phyloP scores from a whole-genome alignment of 2,888 invertebrate genomes.

The Chironomus riparius region DNA sequence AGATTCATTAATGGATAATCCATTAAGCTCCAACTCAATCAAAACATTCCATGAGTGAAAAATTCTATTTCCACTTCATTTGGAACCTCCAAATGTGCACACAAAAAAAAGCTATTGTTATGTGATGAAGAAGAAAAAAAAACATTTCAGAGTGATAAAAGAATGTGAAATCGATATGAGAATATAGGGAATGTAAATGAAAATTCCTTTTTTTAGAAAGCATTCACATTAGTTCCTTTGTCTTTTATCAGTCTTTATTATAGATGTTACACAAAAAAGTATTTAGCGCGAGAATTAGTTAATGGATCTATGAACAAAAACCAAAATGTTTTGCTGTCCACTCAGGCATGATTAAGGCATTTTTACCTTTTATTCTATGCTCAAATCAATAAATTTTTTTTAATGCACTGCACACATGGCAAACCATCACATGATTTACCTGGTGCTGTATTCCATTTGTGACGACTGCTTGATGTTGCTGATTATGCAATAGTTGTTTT shows the following conservation, averaged over 20 bases:
- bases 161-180: neutral
- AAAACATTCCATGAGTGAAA: neutral
- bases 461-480: neutral
- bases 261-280: too few species aligned
- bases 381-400: neutral
- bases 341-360: neutral
- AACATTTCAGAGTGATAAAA: neutral
- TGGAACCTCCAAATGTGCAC: too few species aligned
- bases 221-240: neutral
- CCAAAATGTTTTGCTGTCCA: neutral
- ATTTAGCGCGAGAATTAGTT: too few species aligned
- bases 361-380: too few species aligned
- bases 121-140: too few species aligned
- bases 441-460: neutral
- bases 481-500: neutral
- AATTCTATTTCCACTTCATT: too few species aligned
- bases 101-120: too few species aligned
- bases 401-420: neutral
- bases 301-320: too few species aligned
- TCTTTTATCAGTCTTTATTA: neutral
- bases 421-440: neutral
- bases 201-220: neutral
- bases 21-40: neutral
- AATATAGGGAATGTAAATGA: neutral
- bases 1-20: neutral